These are phyloP conservation scores for Adelges cooleyi DNA, from an alignment of 1,140 invertebrate genomes.

Conservation along the genomic window DNA sequence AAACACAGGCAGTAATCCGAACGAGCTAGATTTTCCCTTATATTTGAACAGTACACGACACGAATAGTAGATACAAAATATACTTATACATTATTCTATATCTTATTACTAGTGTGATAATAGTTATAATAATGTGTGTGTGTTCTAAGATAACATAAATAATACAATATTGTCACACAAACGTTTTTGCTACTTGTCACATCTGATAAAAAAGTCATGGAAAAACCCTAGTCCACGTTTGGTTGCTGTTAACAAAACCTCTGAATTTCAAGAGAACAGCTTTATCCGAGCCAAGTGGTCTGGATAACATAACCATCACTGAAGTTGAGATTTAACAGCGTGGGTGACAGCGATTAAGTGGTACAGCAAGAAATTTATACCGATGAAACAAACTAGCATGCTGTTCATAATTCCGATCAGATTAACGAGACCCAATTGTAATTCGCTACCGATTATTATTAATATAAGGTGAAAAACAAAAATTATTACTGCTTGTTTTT, in stretches of 20 bases:
- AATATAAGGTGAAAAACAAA: no score
- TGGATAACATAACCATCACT: neutral
- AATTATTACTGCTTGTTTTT: slow-evolving; percentile 67
- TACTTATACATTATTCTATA: neutral
- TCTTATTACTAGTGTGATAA: neutral
- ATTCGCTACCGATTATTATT: no score
- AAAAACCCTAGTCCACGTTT: neutral
- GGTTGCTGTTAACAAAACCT: neutral
- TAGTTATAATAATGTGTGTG: neutral
- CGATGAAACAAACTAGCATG: neutral
- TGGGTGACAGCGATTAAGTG: neutral
- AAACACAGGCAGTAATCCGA: neutral
- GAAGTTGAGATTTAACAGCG: neutral
- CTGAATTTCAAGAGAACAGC: neutral
- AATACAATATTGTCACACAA: neutral
- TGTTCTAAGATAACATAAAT: neutral
- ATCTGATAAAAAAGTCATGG: neutral
- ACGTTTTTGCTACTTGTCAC: neutral
- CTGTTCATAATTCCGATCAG: neutral
- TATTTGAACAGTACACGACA: neutral
- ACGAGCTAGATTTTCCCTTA: no score
- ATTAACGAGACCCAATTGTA: neutral
- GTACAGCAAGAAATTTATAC: neutral
- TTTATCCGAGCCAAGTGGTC: neutral
- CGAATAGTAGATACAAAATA: neutral